Evolutionary conservation across 2,888 invertebrate species (phyloP), one percentile per base, ranked within the genome.

Genomic region (Lepidochitona cinerea): DNA sequence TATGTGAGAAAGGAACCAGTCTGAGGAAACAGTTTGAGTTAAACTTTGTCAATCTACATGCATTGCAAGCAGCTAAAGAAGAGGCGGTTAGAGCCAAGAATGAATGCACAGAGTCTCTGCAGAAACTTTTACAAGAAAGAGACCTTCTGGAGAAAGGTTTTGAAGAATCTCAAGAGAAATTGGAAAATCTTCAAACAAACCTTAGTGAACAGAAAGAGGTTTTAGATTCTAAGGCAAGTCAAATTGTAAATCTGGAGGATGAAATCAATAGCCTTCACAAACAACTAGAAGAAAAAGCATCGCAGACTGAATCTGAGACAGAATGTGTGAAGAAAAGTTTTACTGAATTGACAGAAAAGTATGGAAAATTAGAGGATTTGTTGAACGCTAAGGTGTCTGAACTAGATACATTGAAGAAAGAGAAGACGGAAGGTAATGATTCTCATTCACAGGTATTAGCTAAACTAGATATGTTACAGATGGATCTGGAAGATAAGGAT

Each of bases 401-500:
- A 59, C 70, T 68, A 52, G 73, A 68, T 6, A 74, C 35, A 0
- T n/a, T 78, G 29, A 12, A 66, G 41, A 52, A 23, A 9, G 75
- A 78, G 33, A 36, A 75, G 53, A 35, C 67, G 0, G 69, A 70
- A 35, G 26, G 76, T 29, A 75, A 53, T 32, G 71, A 78, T 6
- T 71, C 37, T 0, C 65, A 67, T 18, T 68, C 53, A 37, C 70
- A 75, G 53, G 71, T 72, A 72, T 73, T 73, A 71, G 80, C 73
- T 68, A 84, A 80, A 70, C 76, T 73, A 65, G 74, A 76, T 29
- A 72, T 75, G 66, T 37, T 86, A 36, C 76, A 80, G 73, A 78
- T 77, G 72, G 80, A 83, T 23, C 7, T 75, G 9, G 80, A 81
- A 59, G 77, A 73, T 26, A 29, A 75, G 6, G 66, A 72, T 26